These are phyloP conservation scores for Eulithis testata DNA, from an alignment of 2,888 invertebrate species.

Conservation along the genomic window DNA sequence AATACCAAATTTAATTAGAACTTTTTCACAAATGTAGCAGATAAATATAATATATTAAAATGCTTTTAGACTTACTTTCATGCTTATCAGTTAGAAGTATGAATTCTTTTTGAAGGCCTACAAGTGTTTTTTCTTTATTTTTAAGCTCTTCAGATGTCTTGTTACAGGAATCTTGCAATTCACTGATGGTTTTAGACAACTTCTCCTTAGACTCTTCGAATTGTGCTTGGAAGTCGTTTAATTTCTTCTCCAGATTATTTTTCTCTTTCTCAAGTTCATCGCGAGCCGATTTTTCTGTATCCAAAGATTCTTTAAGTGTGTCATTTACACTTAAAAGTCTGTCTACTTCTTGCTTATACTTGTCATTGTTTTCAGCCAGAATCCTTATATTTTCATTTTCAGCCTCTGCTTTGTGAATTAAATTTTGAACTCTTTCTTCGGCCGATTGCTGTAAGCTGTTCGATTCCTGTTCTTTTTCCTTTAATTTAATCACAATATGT, in stretches of 20 bases:
- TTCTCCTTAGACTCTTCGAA: conserved; percentile 15
- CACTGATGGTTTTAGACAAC: conserved; percentile 9
- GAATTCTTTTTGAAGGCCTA: conserved; percentile 42
- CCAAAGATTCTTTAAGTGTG: conserved; percentile 38
- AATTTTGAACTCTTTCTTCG: conserved; percentile 2
- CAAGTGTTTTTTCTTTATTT: conserved; percentile 44
- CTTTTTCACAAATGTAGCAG: neutral
- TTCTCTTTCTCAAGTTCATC: conserved; percentile 50
- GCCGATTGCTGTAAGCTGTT: conserved; percentile 8
- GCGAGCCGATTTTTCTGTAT: conserved; percentile 47
- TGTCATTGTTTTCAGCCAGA: conserved; percentile 20
- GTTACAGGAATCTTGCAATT: conserved; percentile 34
- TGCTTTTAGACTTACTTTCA: conserved; percentile 48
- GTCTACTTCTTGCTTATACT: conserved; percentile 14
- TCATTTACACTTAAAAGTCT: conserved; percentile 34
- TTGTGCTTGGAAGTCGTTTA: conserved; percentile 45
- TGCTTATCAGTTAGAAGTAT: conserved; percentile 47
- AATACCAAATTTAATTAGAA: conserved; percentile 28
- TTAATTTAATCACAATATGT: conserved; percentile 31
- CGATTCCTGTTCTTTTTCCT: conserved; percentile 32
- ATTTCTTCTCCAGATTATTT: conserved; percentile 40
- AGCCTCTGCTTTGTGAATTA: conserved; percentile 10
- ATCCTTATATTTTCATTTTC: conserved; percentile 29
- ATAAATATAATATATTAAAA: neutral
- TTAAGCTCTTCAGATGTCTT: conserved; percentile 27